A percentile compares a stretch with the other conserved stretches of the same genome.
Conservation (phyloP, 2,888 invertebrate species). For the Hetaerina titia region DNA sequence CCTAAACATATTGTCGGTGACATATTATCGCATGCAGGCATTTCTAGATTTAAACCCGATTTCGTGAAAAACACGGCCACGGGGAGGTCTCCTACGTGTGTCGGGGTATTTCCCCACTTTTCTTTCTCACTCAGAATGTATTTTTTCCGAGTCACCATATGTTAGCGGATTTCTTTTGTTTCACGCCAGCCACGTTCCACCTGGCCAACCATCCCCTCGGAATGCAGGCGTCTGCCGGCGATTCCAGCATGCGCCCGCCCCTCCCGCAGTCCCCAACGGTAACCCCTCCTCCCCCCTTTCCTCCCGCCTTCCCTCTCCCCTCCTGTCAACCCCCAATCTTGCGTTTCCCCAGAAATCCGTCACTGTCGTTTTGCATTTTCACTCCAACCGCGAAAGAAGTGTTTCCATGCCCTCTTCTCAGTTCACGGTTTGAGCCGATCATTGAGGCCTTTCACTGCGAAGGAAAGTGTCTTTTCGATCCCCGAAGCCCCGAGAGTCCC, state of each 20-base stretch:
- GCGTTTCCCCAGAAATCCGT: not conserved
- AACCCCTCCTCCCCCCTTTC: not conserved
- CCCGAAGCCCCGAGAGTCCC: not conserved
- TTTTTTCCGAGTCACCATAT: constrained; percentile 3
- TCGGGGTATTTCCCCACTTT: not conserved
- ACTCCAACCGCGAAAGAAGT: not conserved
- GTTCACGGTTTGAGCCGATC: not conserved
- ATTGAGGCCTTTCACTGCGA: not conserved
- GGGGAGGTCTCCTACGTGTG: not conserved
- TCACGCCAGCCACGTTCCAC: not conserved
- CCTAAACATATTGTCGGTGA: too few relatives aligned
- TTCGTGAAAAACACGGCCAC: not conserved
- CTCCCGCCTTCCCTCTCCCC: not conserved
- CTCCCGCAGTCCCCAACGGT: too few relatives aligned
- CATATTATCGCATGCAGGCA: not conserved
- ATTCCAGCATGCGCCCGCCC: not conserved
- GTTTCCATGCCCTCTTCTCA: not conserved
- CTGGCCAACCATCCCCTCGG: constrained; percentile 4
- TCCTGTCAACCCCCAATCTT: not conserved
- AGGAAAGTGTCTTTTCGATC: not conserved
- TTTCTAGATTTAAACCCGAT: not conserved
- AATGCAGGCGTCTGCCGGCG: not conserved
- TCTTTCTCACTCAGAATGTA: not conserved
- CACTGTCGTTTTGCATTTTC: not conserved
- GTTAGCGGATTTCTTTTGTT: constrained; percentile 20